phyloP scores from a whole-genome alignment of 2,113 vertebrate genomes.

The Myanophis thanlyinensis region DNA sequence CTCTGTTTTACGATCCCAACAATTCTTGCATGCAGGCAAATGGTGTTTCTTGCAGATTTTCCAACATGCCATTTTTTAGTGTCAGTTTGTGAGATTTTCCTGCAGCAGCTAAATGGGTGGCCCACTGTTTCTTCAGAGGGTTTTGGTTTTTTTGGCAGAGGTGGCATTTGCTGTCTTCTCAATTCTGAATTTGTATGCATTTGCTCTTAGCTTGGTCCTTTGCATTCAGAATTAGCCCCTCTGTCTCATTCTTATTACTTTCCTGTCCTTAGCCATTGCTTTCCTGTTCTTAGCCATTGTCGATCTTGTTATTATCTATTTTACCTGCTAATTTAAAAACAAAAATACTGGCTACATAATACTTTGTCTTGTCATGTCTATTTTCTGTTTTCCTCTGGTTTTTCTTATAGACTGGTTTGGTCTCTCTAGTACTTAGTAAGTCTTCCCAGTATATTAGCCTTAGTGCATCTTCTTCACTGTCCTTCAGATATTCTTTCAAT shows the following conservation, averaged over 20 bases:
- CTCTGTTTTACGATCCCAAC: background rate
- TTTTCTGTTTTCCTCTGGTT: too few relatives aligned
- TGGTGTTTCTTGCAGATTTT: background rate
- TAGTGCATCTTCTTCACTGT: too few relatives aligned
- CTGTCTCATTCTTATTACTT: background rate
- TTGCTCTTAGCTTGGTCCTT: background rate
- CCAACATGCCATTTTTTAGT: background rate
- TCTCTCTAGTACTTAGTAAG: too few relatives aligned
- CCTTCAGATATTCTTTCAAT: too few relatives aligned
- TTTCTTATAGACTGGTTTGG: too few relatives aligned
- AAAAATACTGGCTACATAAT: too few relatives aligned
- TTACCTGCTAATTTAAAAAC: too few relatives aligned
- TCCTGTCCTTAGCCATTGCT: background rate
- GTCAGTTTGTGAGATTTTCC: background rate
- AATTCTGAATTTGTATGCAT: background rate
- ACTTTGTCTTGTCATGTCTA: too few relatives aligned
- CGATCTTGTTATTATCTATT: too few relatives aligned
- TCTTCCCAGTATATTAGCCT: too few relatives aligned
- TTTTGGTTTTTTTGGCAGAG: background rate
- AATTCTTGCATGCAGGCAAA: background rate
- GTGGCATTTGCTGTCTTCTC: background rate
- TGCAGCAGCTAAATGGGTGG: background rate
- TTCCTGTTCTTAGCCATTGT: background rate
- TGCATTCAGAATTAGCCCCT: background rate
- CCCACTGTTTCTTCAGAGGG: background rate